A percentile compares a stretch with the other conserved stretches of the same genome.
These are phyloP conservation scores for Agapetus fuscipes DNA, from an alignment of 2,888 invertebrate genomes.

Conservation along the genomic window DNA sequence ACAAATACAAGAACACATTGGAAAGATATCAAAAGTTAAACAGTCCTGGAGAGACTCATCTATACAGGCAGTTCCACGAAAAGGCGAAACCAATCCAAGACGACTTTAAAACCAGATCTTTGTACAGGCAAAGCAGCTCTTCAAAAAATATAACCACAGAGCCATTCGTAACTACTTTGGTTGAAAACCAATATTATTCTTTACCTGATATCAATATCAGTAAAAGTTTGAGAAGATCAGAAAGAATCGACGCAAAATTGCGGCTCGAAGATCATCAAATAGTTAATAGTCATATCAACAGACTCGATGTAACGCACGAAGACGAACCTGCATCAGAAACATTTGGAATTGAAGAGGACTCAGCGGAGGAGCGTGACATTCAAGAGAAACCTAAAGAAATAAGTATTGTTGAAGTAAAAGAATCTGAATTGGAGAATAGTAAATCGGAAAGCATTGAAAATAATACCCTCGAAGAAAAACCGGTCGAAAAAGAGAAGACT, in stretches of 20 bases:
- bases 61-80: slow-evolving; percentile 10
- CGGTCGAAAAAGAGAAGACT: too few relatives aligned
- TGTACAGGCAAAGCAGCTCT: slow-evolving; percentile 30
- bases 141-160: slow-evolving; percentile 42
- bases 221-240: slow-evolving; percentile 59
- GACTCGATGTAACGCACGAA: slow-evolving; percentile 24
- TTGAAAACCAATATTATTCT: slow-evolving; percentile 61
- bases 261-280: slow-evolving; percentile 28
- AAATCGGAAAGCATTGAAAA: too few relatives aligned
- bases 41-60: slow-evolving; percentile 6
- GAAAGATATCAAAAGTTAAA: slow-evolving; percentile 31
- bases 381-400: slow-evolving; percentile 11
- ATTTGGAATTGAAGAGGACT: slow-evolving; percentile 33
- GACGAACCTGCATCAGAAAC: slow-evolving; percentile 39
- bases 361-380: too few relatives aligned
- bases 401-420: slow-evolving; percentile 13
- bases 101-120: slow-evolving; percentile 33
- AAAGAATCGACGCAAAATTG: slow-evolving; percentile 61
- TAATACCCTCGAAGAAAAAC: too few relatives aligned
- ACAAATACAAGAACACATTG: slow-evolving; percentile 23
- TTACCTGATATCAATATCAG: slow-evolving; percentile 61
- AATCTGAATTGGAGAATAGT: too few relatives aligned
- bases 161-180: slow-evolving; percentile 42
- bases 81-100: slow-evolving; percentile 23
- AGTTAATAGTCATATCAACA: slow-evolving; percentile 8